Conservation (phyloP, 1,140 invertebrate genomes). For the Aricia agestis region DNA sequence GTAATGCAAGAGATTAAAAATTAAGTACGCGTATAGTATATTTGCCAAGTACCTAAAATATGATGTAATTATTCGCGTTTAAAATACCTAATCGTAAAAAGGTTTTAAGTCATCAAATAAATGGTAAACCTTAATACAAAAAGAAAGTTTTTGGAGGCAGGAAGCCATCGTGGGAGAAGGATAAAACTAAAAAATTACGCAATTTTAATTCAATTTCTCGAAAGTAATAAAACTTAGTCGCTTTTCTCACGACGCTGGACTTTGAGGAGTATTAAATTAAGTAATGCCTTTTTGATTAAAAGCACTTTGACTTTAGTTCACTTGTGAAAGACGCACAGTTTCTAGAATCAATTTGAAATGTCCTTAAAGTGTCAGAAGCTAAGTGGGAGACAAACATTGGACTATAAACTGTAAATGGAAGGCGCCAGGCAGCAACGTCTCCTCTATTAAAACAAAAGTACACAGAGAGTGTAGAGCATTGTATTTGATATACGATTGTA, state of each 20-base stretch:
- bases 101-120: too few species aligned
- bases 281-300: background rate
- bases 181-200: background rate
- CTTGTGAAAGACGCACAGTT: background rate
- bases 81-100: too few species aligned
- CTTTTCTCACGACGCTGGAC: background rate
- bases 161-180: background rate
- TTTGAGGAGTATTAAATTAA: background rate
- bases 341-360: background rate
- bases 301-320: background rate
- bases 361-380: background rate
- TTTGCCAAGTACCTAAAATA: too few species aligned
- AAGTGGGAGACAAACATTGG: background rate
- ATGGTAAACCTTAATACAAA: background rate
- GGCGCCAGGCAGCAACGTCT: too few species aligned
- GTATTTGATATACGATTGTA: too few species aligned
- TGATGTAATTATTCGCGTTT: too few species aligned
- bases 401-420: background rate
- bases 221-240: background rate
- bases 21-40: too few species aligned
- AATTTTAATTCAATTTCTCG: background rate
- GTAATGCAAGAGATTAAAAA: too few species aligned
- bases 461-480: too few species aligned
- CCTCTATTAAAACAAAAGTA: too few species aligned
- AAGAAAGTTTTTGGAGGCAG: background rate